Percentiles rank a stretch among this genome's conserved stretches.
These are phyloP conservation scores for Drosophila sulfurigaster DNA, from an alignment of 1,140 invertebrate genomes.

Conservation along the genomic window DNA sequence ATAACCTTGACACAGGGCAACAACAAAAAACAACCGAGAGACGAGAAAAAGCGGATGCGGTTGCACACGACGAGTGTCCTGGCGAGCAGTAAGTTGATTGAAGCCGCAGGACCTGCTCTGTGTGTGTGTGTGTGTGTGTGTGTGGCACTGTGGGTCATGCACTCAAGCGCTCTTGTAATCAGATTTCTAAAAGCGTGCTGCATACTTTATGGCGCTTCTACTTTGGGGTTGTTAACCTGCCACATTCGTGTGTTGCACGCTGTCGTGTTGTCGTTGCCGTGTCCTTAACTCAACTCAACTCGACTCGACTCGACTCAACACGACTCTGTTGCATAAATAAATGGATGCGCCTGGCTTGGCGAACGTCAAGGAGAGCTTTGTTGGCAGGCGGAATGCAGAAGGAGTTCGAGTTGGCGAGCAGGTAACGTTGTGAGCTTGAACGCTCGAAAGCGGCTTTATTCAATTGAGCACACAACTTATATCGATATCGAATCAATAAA, in stretches of 20 bases:
- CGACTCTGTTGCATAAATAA: constrained; percentile 57
- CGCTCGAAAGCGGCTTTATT: not conserved
- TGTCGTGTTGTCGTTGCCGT: not conserved
- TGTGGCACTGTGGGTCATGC: constrained; percentile 62
- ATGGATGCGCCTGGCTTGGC: constrained; percentile 43
- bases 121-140: constrained; percentile 18
- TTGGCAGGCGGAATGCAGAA: not conserved
- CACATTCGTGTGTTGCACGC: not conserved
- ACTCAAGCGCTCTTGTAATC: constrained; percentile 74
- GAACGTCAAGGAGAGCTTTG: constrained; percentile 8
- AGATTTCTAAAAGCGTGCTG: constrained; percentile 74
- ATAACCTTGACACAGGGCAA: constrained; percentile 72
- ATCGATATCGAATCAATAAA: constrained; percentile 1
- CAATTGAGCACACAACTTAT: constrained; percentile 1
- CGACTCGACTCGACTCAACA: constrained; percentile 20
- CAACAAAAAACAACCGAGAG: no score
- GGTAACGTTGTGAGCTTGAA: not conserved
- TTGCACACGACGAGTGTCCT: constrained; percentile 3
- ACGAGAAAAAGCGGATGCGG: not conserved
- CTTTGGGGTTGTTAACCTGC: constrained; percentile 70
- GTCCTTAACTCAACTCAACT: constrained; percentile 15
- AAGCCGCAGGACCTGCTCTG: constrained; percentile 10
- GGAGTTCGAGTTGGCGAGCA: not conserved
- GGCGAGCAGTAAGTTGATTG: constrained; percentile 20
- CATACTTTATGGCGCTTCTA: constrained; percentile 62